These are phyloP conservation scores for Tragelaphus strepsiceros DNA, from an alignment of 2,113 vertebrate genomes.

Conservation along the genomic window DNA sequence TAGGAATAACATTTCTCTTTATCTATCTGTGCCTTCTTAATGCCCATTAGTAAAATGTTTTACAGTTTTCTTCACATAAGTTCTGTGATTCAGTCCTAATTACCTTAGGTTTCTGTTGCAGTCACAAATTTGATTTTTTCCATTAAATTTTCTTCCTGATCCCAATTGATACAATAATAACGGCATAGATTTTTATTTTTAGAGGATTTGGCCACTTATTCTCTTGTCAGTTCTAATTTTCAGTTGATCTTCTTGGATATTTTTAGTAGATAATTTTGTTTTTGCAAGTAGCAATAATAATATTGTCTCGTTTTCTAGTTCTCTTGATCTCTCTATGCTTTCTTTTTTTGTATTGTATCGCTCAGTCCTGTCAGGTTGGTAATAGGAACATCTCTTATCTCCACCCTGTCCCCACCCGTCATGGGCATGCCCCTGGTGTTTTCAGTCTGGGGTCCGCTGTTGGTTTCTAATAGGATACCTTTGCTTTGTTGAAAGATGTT, in stretches of 20 bases:
- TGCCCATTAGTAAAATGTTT: not conserved
- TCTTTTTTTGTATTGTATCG: not conserved
- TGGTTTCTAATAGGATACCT: not conserved
- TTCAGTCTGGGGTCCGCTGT: not conserved
- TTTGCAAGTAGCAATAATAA: not conserved
- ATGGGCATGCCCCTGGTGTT: not conserved
- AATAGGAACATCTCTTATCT: not conserved
- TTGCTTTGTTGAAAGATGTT: not conserved
- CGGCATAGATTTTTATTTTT: not conserved
- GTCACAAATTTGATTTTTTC: not conserved
- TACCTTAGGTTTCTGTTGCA: not conserved
- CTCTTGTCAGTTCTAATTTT: not conserved
- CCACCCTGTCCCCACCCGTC: not conserved
- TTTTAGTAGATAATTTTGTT: not conserved
- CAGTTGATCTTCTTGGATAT: not conserved
- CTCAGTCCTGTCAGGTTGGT: not conserved
- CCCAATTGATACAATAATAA: not conserved
- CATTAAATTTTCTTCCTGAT: not conserved
- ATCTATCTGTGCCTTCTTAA: not conserved
- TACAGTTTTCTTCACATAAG: not conserved
- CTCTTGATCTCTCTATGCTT: not conserved
- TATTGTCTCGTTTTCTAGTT: not conserved
- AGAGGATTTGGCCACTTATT: not conserved
- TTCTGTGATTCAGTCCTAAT: not conserved
- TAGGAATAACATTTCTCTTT: not conserved